phyloP scores from a whole-genome alignment of 2,888 invertebrate species.

The Caenorhabditis virilis region DNA sequence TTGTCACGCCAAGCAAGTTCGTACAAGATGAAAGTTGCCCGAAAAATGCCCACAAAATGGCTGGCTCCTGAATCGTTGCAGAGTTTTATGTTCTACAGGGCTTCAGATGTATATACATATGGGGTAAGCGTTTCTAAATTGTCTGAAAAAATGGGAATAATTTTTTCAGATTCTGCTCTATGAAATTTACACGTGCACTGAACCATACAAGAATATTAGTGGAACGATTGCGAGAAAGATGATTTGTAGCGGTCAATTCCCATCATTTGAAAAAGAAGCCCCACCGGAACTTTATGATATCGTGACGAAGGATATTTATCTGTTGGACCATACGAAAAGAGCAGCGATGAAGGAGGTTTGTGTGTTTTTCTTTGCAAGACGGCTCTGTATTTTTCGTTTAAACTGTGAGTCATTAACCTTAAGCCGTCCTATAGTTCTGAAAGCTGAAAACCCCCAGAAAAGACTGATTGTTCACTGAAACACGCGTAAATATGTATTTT shows the following conservation, averaged over 20 bases:
- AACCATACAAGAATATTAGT: constrained; percentile 14
- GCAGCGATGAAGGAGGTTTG: constrained; percentile 21
- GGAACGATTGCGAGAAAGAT: constrained; percentile 12
- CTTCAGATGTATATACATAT: constrained; percentile 32
- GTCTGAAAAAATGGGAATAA: no score
- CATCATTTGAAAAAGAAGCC: constrained; percentile 17
- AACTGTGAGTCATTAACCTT: no score
- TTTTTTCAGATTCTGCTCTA: constrained; percentile 23
- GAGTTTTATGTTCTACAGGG: constrained; percentile 23
- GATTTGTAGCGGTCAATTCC: constrained; percentile 19
- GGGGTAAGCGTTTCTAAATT: no score
- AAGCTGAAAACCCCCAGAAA: no score
- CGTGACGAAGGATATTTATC: constrained; percentile 11
- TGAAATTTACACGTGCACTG: constrained; percentile 35
- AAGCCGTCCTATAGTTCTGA: no score
- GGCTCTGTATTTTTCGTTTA: no score
- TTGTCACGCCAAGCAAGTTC: constrained; percentile 29
- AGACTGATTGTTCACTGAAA: no score
- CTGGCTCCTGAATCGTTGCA: constrained; percentile 36
- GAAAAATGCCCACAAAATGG: constrained; percentile 37
- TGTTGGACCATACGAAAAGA: constrained; percentile 21
- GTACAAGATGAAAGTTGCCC: constrained; percentile 29
- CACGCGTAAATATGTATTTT: no score
- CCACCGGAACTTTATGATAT: constrained; percentile 17
- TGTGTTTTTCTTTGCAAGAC: neutral